Conservation (phyloP, 2,113 vertebrate species). For the Stegastes partitus region DNA sequence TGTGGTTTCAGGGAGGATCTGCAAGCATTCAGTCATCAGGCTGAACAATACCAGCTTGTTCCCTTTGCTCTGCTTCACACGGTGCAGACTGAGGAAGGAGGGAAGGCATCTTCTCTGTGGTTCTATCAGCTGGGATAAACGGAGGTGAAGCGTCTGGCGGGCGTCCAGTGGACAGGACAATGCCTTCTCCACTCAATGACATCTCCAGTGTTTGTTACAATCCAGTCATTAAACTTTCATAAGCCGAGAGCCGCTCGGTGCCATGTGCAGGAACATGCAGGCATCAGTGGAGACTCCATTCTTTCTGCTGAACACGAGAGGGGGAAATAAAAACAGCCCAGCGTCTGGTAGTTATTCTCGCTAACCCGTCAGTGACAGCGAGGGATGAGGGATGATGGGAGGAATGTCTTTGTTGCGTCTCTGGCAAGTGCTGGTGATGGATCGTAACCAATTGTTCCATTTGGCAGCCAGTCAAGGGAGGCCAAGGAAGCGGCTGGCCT, state of each 20-base stretch:
- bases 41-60: slow-evolving; percentile 37
- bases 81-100: slow-evolving; percentile 20
- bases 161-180: slow-evolving; percentile 53
- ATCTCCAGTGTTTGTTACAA: slow-evolving; percentile 67
- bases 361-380: slow-evolving; percentile 52
- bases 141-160: slow-evolving; percentile 54
- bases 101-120: slow-evolving; percentile 29
- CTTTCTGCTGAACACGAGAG: slow-evolving; percentile 29
- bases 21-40: slow-evolving; percentile 2
- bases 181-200: slow-evolving; percentile 50
- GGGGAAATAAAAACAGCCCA: neutral
- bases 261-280: slow-evolving; percentile 29
- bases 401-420: slow-evolving; percentile 74
- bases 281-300: slow-evolving; percentile 17
- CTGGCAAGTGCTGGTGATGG: slow-evolving; percentile 73
- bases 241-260: slow-evolving; percentile 48
- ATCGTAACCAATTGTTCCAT: slow-evolving; percentile 77
- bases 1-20: slow-evolving; percentile 35
- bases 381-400: slow-evolving; percentile 64
- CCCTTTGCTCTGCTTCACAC: slow-evolving; percentile 18
- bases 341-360: slow-evolving; percentile 19
- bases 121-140: slow-evolving; percentile 43
- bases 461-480: slow-evolving; percentile 72
- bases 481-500: slow-evolving; percentile 43
- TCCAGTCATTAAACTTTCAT: slow-evolving; percentile 71